Evolutionary conservation across 2,888 invertebrate species (phyloP).

Genomic region (Lycaena phlaeas): DNA sequence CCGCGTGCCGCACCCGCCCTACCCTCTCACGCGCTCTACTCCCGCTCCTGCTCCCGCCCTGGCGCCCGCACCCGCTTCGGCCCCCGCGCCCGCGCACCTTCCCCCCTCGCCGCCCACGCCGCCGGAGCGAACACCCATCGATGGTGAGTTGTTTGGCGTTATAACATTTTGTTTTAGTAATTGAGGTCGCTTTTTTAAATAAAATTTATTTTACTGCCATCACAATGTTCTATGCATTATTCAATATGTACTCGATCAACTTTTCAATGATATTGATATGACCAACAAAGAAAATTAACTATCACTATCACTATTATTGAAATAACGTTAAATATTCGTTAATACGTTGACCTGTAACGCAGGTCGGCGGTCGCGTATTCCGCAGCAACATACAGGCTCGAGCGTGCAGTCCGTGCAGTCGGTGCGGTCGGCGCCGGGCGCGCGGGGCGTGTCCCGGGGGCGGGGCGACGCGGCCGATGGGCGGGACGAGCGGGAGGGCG

Average conservation of each 20-base stretch:
- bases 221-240: too few relatives aligned
- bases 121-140: conserved; percentile 24
- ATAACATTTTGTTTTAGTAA: too few relatives aligned
- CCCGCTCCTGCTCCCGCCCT: conserved; percentile 34
- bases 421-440: conserved; percentile 28
- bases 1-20: conserved; percentile 85
- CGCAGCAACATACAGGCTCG: conserved; percentile 62
- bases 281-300: too few relatives aligned
- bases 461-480: conserved; percentile 24
- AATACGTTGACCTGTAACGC: too few relatives aligned
- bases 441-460: conserved; percentile 19
- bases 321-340: not conserved
- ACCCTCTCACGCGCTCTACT: conserved; percentile 84
- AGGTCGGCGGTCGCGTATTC: conserved; percentile 42
- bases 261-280: too few relatives aligned
- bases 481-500: conserved; percentile 24
- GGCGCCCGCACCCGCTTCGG: conserved; percentile 25
- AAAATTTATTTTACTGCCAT: too few relatives aligned
- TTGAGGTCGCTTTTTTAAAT: too few relatives aligned
- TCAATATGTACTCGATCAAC: too few relatives aligned
- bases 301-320: not conserved
- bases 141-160: conserved; percentile 18
- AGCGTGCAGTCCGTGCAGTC: conserved; percentile 54
- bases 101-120: conserved; percentile 22
- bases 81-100: conserved; percentile 70